These are phyloP conservation scores for Tachypleus tridentatus DNA, from an alignment of 1,140 invertebrate genomes.

Conservation along the genomic window DNA sequence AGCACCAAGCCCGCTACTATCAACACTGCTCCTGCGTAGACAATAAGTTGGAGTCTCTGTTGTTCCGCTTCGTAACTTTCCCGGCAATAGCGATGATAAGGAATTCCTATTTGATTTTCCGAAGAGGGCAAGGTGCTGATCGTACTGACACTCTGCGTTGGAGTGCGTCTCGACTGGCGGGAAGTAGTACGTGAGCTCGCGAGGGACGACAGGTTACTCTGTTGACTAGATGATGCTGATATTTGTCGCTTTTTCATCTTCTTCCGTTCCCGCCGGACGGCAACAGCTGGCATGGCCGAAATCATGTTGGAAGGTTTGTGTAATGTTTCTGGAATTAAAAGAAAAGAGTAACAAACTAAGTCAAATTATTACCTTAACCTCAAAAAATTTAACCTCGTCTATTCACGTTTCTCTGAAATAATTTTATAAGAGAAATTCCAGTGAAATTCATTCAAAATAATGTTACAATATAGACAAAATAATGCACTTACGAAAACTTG, in stretches of 20 bases:
- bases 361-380: no score
- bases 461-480: no score
- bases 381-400: no score
- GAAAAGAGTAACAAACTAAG: no score
- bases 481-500: no score
- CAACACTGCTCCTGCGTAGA: neutral
- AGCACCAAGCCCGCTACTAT: conserved; percentile 5
- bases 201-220: neutral
- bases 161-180: neutral
- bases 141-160: conserved; percentile 5
- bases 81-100: neutral
- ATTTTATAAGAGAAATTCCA: no score
- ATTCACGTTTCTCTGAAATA: no score
- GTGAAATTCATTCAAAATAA: no score
- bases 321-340: no score
- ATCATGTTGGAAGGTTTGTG: conserved; percentile 11
- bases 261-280: conserved; percentile 15
- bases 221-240: neutral
- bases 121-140: conserved; percentile 5
- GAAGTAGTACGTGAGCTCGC: neutral
- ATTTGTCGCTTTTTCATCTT: neutral
- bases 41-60: neutral
- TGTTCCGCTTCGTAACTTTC: conserved; percentile 1
- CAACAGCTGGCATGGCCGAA: conserved; percentile 22
- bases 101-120: neutral